phyloP scores from a whole-genome alignment of 1,140 invertebrate genomes.

The Drosophila oshimai region DNA sequence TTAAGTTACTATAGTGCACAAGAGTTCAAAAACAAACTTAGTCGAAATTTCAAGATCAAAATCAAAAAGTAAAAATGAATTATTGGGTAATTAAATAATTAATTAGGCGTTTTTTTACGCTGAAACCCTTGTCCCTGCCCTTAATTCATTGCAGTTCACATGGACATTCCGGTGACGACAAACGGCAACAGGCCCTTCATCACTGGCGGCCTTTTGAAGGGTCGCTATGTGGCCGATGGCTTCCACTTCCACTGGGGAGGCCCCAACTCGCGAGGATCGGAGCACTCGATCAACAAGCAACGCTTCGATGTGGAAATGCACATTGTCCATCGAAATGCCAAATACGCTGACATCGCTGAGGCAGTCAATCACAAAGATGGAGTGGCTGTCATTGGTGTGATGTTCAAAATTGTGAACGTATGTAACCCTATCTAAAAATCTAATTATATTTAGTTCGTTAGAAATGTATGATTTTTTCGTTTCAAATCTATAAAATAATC shows the following conservation, averaged over 20 bases:
- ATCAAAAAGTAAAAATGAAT: too few species aligned
- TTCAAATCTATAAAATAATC: too few species aligned
- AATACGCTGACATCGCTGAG: conserved; percentile 41
- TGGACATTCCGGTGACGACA: conserved; percentile 83
- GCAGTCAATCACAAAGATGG: conserved; percentile 51
- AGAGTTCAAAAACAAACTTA: too few species aligned
- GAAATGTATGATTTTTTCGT: too few species aligned
- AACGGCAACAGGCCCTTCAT: conserved; percentile 85
- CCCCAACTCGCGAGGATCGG: conserved; percentile 37
- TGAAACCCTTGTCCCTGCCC: too few species aligned
- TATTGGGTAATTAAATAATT: too few species aligned
- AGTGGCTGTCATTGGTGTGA: conserved; percentile 59
- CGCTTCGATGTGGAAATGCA: conserved; percentile 72
- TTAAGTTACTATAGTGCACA: too few species aligned
- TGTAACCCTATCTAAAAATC: not conserved
- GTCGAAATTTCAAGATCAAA: too few species aligned
- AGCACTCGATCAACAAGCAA: conserved; percentile 52
- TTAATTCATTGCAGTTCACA: conserved; percentile 63
- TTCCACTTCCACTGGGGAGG: conserved; percentile 88
- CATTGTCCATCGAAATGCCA: conserved; percentile 64
- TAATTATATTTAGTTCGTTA: too few species aligned
- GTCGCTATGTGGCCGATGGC: conserved; percentile 85
- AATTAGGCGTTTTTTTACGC: too few species aligned
- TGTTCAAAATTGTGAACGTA: conserved; percentile 60
- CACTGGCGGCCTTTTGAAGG: conserved; percentile 85